phyloP scores from a whole-genome alignment of 2,113 vertebrate species.

The Boulengeromyrus knoepffleri region DNA sequence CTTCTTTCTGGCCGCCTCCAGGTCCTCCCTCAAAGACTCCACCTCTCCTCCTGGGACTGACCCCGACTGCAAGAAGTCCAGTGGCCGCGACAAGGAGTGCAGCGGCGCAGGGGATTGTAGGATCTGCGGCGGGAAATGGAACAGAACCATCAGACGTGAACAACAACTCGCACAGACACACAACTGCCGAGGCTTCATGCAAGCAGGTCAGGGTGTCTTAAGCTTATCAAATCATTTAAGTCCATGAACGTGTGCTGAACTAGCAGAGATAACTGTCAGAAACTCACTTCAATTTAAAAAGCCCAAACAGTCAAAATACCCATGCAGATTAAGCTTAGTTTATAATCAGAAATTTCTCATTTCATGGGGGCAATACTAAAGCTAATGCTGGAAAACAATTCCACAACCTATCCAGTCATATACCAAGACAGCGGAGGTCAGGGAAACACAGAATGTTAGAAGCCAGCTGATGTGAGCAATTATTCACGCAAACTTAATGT shows the following conservation, averaged over 20 bases:
- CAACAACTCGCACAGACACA: not conserved
- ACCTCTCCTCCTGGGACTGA: conserved; percentile 50
- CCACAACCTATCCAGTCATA: not conserved
- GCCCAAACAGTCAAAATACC: conserved; percentile 9
- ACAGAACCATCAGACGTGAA: not conserved
- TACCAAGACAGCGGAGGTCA: conserved; percentile 11
- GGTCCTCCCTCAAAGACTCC: conserved; percentile 66
- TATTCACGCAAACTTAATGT: not conserved
- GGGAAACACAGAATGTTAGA: not conserved
- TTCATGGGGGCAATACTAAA: conserved; percentile 12
- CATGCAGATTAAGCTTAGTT: conserved; percentile 15
- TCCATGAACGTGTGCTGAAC: not conserved
- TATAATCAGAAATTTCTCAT: conserved; percentile 21
- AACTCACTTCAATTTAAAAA: conserved; percentile 21
- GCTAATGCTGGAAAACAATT: conserved; percentile 16
- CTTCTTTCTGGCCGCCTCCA: conserved; percentile 60
- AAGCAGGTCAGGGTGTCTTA: not conserved
- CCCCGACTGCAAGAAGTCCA: conserved; percentile 59
- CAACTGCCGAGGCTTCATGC: not conserved
- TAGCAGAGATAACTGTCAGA: not conserved
- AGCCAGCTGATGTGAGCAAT: not conserved
- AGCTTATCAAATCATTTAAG: not conserved
- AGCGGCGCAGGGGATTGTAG: conserved; percentile 50
- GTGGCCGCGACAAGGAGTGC: conserved; percentile 66
- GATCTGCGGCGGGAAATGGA: conserved; percentile 32